Base-by-base conservation (phyloP, 1,140 invertebrate species). In the Pygmarrhopalites habei region DNA sequence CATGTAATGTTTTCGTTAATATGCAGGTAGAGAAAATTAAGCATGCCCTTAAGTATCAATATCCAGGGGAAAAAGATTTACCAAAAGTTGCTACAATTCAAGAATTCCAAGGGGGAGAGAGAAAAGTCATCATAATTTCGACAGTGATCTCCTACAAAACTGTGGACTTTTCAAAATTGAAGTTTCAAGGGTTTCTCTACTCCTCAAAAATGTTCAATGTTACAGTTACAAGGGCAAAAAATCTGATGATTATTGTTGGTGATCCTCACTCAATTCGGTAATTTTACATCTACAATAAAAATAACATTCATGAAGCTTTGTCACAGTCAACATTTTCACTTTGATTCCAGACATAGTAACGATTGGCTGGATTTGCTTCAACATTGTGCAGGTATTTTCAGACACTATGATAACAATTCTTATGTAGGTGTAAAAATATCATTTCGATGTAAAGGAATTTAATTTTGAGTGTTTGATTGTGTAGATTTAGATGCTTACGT, bases 101-200 rank as follows among this genome's bases (percentile, higher is more conserved):
- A 80, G 93, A 97, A 74, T 97, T 97, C 75, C 95, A 98, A 77
- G 94, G 93, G 7, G 86, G 94, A 78, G 93, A 97, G 76, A 80
- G 86, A 57, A 82, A 85, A 47, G 82, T 91, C 2, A 90, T 97
- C 39, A 83, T 97, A 1, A 79, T 98, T 44, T 91, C 90, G 2
- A 87, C 89, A 0, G 93, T 96, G 1, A 81, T 91, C 57, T 72
- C 67, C 62, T 85, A 86, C 0, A 35, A 67, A 44, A 74, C 77
- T 12, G 76, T 79, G 12, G 70, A 72, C 1, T 17, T 29, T 4
- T 71, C 77, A 1, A 86, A 89, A 72, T 58, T 80, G 2, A 77
- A 84, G 67, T 70, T 75, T 19, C 75, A 94, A n/a, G 89, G 89
- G 19, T 95, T 94, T 75, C 80, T 92, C 10, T 79, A 79, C 35